These are phyloP conservation scores for Oscheius sp. DNA, from an alignment of 2,888 invertebrate species.

Conservation along the genomic window DNA sequence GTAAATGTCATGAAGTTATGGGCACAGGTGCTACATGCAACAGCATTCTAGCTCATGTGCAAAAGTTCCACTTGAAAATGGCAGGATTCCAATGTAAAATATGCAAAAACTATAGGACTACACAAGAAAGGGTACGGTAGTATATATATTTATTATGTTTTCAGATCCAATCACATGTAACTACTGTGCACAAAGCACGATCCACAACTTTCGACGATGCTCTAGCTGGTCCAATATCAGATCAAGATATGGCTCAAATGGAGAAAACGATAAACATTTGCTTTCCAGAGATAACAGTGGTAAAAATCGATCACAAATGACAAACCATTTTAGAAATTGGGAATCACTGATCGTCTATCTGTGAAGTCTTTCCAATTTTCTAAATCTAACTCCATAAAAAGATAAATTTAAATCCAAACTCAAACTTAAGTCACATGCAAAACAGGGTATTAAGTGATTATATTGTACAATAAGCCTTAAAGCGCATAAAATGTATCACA, in stretches of 20 bases:
- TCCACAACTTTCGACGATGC: conserved; percentile 48
- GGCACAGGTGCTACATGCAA: conserved; percentile 44
- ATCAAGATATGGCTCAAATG: conserved; percentile 46
- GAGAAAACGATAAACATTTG: conserved; percentile 51
- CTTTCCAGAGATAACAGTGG: conserved; percentile 46
- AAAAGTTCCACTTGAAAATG: conserved; percentile 52
- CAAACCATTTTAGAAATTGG: conserved; percentile 39
- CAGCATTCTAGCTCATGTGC: conserved; percentile 44
- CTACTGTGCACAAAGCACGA: conserved; percentile 51
- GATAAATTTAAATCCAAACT: background rate
- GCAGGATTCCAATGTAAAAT: conserved; percentile 51
- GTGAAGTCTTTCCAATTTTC: conserved; percentile 17
- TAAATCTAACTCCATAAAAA: background rate
- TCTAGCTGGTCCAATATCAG: conserved; percentile 43
- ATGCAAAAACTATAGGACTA: conserved; percentile 51
- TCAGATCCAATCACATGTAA: conserved; percentile 53
- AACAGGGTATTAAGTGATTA: conserved; percentile 5
- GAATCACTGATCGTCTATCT: conserved; percentile 42
- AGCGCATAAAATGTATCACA: conserved; percentile 18
- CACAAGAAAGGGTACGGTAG: conserved; percentile 43
- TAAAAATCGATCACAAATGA: conserved; percentile 9
- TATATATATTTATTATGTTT: conserved; percentile 1
- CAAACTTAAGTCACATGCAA: background rate
- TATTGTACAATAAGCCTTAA: background rate
- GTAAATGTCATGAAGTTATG: conserved; percentile 46